A percentile compares a stretch with the other conserved stretches of the same genome.
Evolutionary conservation across 2,113 vertebrate genomes (phyloP).

Genomic region (Microcebus tavaratra): DNA sequence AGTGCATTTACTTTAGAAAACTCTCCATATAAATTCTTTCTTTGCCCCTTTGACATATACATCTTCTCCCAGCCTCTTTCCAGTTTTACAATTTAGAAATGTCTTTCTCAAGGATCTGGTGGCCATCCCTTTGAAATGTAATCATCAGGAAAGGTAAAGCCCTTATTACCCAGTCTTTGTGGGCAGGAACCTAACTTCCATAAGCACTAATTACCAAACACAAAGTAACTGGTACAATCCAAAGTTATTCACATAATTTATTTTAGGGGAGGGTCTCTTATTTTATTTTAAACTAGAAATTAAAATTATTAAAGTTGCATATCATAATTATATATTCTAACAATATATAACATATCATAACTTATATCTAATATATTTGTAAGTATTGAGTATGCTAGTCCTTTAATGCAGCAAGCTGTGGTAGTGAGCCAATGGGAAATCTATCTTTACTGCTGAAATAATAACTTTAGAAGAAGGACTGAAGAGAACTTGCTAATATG

Average conservation of each 20-base stretch:
- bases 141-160: not conserved
- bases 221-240: not conserved
- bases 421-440: not conserved
- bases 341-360: not conserved
- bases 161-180: not conserved
- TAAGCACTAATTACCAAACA: not conserved
- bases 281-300: not conserved
- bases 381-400: not conserved
- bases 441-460: not conserved
- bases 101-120: not conserved
- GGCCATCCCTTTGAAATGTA: not conserved
- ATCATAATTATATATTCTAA: not conserved
- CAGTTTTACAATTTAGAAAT: not conserved
- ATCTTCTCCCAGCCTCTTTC: not conserved
- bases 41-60: not conserved
- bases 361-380: not conserved
- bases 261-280: not conserved
- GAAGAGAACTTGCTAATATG: not conserved
- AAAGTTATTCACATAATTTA: not conserved
- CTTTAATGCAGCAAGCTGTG: not conserved
- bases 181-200: not conserved
- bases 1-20: not conserved
- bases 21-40: not conserved
- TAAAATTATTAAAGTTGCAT: not conserved
- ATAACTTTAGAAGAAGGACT: not conserved